phyloP scores from a whole-genome alignment of 2,113 vertebrate genomes.

The Nansenia antarctica region DNA sequence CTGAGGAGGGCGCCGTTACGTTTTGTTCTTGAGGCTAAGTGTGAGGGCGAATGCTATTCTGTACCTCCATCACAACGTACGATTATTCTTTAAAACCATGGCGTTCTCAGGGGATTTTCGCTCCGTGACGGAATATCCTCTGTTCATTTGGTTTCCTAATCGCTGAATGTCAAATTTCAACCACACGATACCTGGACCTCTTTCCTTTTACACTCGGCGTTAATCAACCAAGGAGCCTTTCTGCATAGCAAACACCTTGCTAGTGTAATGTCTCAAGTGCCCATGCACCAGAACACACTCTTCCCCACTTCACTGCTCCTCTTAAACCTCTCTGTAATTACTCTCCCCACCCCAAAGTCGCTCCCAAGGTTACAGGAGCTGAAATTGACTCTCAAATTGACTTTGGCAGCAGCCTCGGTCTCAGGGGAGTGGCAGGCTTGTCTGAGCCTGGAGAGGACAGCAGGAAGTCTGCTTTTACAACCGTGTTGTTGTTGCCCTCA shows the following conservation, averaged over 20 bases:
- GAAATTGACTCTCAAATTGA: slow-evolving; percentile 56
- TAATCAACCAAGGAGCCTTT: background rate
- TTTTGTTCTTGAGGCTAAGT: background rate
- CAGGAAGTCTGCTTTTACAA: background rate
- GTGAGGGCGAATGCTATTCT: no score
- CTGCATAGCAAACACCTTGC: background rate
- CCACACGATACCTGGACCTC: background rate
- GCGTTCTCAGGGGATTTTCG: background rate
- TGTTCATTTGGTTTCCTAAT: background rate
- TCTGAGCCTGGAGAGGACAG: background rate
- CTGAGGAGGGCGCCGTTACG: slow-evolving; percentile 28
- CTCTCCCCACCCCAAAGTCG: slow-evolving; percentile 58
- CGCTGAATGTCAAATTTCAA: background rate
- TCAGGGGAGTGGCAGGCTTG: slow-evolving; percentile 35
- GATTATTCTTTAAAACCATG: background rate
- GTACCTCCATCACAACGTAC: no score
- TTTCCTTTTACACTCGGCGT: background rate
- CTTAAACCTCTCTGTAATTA: slow-evolving; percentile 58
- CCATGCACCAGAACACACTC: slow-evolving; percentile 27
- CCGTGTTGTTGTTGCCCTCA: background rate
- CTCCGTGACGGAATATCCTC: no score
- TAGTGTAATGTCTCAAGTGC: background rate
- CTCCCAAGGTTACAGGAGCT: slow-evolving; percentile 53
- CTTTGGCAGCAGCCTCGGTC: slow-evolving; percentile 36
- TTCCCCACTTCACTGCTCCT: slow-evolving; percentile 55